A percentile compares a stretch with the other conserved stretches of the same genome.
Evolutionary conservation across 2,113 vertebrate genomes (phyloP).

Genomic region (Cyanoliseus patagonus): DNA sequence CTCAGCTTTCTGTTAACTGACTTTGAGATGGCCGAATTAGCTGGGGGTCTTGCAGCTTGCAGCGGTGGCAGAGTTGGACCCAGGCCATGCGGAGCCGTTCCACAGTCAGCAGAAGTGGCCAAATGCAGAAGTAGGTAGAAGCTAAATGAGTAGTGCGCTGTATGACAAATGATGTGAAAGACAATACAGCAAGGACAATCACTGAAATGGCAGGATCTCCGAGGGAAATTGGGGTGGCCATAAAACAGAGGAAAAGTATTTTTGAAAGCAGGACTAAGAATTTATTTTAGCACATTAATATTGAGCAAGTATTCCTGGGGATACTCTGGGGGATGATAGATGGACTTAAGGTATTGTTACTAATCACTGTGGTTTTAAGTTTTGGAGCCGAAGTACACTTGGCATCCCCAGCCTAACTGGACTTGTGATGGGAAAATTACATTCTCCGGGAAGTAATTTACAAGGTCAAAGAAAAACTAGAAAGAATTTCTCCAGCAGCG

Average conservation of each 20-base stretch:
- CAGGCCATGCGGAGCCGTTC: not conserved
- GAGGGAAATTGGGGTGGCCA: not conserved
- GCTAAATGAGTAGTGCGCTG: not conserved
- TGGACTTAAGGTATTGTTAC: slow-evolving; percentile 35
- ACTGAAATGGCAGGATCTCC: not conserved
- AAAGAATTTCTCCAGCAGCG: slow-evolving; percentile 28
- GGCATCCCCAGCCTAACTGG: slow-evolving; percentile 30
- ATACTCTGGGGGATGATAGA: slow-evolving; percentile 44
- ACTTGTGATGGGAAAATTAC: slow-evolving; percentile 61
- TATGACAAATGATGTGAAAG: not conserved
- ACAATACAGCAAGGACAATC: not conserved
- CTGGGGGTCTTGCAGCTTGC: not conserved
- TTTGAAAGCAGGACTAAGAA: slow-evolving; percentile 29
- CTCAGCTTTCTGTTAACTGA: not conserved
- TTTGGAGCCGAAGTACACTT: not conserved
- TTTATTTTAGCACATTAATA: slow-evolving; percentile 45
- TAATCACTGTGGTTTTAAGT: slow-evolving; percentile 50
- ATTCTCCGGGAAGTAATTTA: slow-evolving; percentile 55
- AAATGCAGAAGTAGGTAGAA: not conserved
- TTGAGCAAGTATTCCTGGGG: slow-evolving; percentile 51
- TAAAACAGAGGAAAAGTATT: not conserved
- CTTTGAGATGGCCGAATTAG: not conserved
- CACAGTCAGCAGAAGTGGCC: not conserved
- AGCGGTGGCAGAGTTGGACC: not conserved
- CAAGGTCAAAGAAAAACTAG: slow-evolving; percentile 49